A percentile compares a stretch with the other conserved stretches of the same genome.
These are phyloP conservation scores for Emydura subglobosa DNA, from an alignment of 2,113 vertebrate genomes.

Conservation along the genomic window DNA sequence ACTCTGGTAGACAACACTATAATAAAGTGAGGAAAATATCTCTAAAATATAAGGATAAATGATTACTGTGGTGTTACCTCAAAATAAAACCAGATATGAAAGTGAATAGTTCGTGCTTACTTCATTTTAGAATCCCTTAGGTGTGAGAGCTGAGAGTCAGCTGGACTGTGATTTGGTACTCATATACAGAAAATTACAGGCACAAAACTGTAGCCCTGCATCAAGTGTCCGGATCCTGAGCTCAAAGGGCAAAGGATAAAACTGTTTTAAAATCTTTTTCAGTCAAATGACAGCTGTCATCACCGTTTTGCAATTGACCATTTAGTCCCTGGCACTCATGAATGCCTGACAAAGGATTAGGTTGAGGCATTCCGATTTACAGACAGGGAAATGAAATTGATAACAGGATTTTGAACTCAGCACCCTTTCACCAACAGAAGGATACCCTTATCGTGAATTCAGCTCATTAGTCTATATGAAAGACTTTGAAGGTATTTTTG, in stretches of 20 bases:
- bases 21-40: slow-evolving; percentile 32
- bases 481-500: slow-evolving; percentile 56
- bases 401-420: slow-evolving; percentile 47
- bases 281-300: slow-evolving; percentile 70
- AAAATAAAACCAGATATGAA: slow-evolving; percentile 43
- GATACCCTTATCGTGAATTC: neutral
- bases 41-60: slow-evolving; percentile 12
- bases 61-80: neutral
- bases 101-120: neutral
- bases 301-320: slow-evolving; percentile 14
- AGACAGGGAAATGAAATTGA: slow-evolving; percentile 57
- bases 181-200: slow-evolving; percentile 66
- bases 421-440: neutral
- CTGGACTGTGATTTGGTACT: slow-evolving; percentile 51
- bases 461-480: neutral
- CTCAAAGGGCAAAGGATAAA: slow-evolving; percentile 69
- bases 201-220: slow-evolving; percentile 51
- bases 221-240: slow-evolving; percentile 63
- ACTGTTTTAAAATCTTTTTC: slow-evolving; percentile 67
- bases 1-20: slow-evolving; percentile 2
- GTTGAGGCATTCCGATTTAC: slow-evolving; percentile 38
- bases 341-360: slow-evolving; percentile 46
- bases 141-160: slow-evolving; percentile 23
- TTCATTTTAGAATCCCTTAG: slow-evolving; percentile 60
- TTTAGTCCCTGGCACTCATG: slow-evolving; percentile 27